phyloP scores from a whole-genome alignment of 2,888 invertebrate genomes.

The Ophion ellenae region DNA sequence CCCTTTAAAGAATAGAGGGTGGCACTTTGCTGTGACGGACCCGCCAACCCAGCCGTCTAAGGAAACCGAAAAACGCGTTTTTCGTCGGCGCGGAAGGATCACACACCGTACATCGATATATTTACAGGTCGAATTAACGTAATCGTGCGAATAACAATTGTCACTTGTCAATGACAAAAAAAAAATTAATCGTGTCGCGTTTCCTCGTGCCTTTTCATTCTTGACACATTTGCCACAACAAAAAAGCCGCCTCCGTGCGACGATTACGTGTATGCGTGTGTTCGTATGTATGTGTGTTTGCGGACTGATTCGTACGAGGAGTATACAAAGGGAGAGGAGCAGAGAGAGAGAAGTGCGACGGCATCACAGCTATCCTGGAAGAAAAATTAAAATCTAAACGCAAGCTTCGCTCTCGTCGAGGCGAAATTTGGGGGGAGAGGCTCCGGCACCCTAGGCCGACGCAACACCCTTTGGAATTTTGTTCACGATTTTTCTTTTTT shows the following conservation, averaged over 20 bases:
- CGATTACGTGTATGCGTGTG: slow-evolving; percentile 38
- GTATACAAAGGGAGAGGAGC: slow-evolving; percentile 66
- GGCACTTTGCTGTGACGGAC: not conserved
- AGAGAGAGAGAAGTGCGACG: slow-evolving; percentile 81
- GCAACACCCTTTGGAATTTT: too few species aligned
- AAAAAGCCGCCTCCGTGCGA: slow-evolving; percentile 46
- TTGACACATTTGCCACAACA: slow-evolving; percentile 19
- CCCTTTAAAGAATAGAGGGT: too few species aligned
- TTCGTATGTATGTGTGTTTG: slow-evolving; percentile 18
- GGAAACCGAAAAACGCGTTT: not conserved
- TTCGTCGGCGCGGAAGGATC: not conserved
- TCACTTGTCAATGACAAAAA: slow-evolving; percentile 34
- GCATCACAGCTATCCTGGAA: slow-evolving; percentile 82
- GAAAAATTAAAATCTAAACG: slow-evolving; percentile 72
- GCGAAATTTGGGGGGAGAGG: too few species aligned
- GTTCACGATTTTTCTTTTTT: not conserved
- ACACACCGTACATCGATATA: not conserved
- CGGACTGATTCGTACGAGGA: slow-evolving; percentile 43
- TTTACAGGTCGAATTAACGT: slow-evolving; percentile 33
- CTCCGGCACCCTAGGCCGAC: too few species aligned
- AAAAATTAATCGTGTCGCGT: not conserved
- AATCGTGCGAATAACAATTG: slow-evolving; percentile 52
- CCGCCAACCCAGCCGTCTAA: not conserved
- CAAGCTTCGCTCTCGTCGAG: slow-evolving; percentile 14
- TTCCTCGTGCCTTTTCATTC: not conserved